Percentiles rank a stretch among this genome's conserved stretches.
Conservation (phyloP, 2,113 vertebrate species). For the Crypturellus undulatus region DNA sequence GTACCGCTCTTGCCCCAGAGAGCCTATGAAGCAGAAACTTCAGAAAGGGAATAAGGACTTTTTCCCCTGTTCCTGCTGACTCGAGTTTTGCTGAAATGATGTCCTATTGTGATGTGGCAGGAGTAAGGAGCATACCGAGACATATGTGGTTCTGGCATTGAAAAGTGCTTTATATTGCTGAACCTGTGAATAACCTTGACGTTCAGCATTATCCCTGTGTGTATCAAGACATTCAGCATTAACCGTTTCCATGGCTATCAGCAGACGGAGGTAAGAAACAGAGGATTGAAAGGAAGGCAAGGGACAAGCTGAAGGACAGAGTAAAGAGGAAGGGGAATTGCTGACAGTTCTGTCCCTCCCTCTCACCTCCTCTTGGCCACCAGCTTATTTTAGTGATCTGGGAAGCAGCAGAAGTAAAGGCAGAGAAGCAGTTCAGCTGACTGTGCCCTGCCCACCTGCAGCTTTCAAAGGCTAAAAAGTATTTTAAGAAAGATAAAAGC, state of each 20-base stretch:
- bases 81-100: not conserved
- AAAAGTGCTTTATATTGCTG: not conserved
- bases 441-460: not conserved
- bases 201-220: not conserved
- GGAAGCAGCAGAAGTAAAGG: not conserved
- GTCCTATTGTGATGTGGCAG: not conserved
- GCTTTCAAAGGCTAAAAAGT: not conserved
- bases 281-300: not conserved
- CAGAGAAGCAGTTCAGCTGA: not conserved
- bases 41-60: not conserved
- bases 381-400: not conserved
- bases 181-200: not conserved
- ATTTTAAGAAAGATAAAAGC: not conserved
- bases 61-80: not conserved
- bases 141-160: not conserved
- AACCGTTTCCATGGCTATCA: not conserved
- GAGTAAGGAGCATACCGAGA: not conserved
- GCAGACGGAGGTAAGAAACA: not conserved
- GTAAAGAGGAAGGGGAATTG: not conserved
- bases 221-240: not conserved
- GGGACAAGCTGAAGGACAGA: not conserved
- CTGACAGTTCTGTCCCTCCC: not conserved
- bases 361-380: not conserved
- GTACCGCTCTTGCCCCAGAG: not conserved
- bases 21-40: constrained; percentile 8